Evolutionary conservation across 2,888 invertebrate species (phyloP), one percentile per base, ranked within the genome.

Genomic region (Zootermopsis nevadensis): DNA sequence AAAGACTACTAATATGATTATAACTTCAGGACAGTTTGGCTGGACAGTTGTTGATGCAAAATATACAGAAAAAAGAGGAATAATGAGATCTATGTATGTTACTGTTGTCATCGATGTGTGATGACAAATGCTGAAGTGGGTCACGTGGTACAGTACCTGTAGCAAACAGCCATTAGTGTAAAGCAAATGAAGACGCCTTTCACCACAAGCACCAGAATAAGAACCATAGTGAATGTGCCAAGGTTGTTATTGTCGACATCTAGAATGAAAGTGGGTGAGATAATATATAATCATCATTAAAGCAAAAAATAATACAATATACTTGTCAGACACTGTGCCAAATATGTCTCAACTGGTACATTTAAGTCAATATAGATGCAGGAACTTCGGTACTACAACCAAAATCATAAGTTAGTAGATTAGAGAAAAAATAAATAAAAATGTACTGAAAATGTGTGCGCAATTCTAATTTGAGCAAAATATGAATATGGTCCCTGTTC

Each of bases 121-220:
- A 22, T 53, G 30, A 31, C 4, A 30, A 38, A 24, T 66, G 38
- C 38, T 74, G 77, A 69, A 55, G 83, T 66, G 53, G 80, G 35
- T 83, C 69, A 69, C 80, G 85, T 86, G 88, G 88, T 88, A 90
- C 90, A 90, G 89, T 94, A 97, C 97, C 97, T 97, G 96, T 96
- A 97, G 94, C 97, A 97, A 94, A 95, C 95, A 91, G 97, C 97
- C 94, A 96, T 93, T 92, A 96, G 93, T 92, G 97, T 96, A 94
- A 97, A 97, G 94, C 95, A 95, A 94, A 97, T 94, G 96, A 97
- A 97, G 94, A 97, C 97, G 91, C 94, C 94, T 91, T 95, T 96
- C 91, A 97, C 96, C 92, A 96, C 96, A 91, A 94, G 94, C 91
- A 97, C 95, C 93, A 97, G 94, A 92, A 97, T 95, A 93, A 97